Percentiles rank a stretch among this genome's conserved stretches.
Evolutionary conservation across 2,888 invertebrate genomes (phyloP).

Genomic region (Drosophila imparisetae): DNA sequence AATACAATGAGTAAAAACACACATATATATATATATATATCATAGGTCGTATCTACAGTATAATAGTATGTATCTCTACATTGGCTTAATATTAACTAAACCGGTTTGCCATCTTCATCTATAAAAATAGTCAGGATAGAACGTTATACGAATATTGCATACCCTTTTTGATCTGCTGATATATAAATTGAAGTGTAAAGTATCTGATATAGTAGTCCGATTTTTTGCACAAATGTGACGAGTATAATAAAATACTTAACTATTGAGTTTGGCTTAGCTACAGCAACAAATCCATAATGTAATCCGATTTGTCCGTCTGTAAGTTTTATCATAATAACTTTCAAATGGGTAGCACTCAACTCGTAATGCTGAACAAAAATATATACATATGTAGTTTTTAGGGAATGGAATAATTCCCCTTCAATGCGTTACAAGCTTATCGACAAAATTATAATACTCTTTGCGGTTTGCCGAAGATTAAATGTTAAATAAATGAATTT

Average conservation of each 20-base stretch:
- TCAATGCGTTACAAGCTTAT: background rate
- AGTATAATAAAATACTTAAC: background rate
- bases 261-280: background rate
- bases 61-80: background rate
- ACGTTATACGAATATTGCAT: background rate
- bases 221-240: background rate
- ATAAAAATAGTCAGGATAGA: background rate
- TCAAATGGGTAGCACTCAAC: background rate
- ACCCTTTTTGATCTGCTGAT: background rate
- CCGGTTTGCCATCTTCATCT: constrained; percentile 24
- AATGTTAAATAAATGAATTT: background rate
- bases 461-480: background rate
- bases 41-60: background rate
- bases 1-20: background rate
- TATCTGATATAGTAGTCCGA: background rate
- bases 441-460: background rate
- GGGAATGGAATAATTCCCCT: too few relatives aligned
- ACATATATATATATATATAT: background rate
- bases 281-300: background rate
- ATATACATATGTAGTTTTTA: background rate
- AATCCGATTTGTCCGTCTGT: background rate
- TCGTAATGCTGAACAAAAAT: background rate
- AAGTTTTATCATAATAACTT: background rate
- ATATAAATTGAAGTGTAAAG: background rate
- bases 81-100: constrained; percentile 6